A percentile compares a stretch with the other conserved stretches of the same genome.
Evolutionary conservation across 2,797 vertebrate genomes (phyloP).

Genomic region (Gallinago nigripennis): DNA sequence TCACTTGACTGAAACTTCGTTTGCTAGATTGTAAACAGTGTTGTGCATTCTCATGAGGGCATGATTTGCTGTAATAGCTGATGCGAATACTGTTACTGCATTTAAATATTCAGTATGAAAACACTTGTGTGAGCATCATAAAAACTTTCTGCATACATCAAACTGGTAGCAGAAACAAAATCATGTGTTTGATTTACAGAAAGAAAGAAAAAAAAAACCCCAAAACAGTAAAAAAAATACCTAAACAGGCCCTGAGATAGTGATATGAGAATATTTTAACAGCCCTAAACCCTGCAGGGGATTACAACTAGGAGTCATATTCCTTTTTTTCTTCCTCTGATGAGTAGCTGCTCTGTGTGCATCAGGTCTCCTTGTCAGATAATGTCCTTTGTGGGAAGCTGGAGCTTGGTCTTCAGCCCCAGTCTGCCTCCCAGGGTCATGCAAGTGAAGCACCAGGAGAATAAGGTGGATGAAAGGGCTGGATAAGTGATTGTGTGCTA

Average conservation of each 20-base stretch:
- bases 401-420: neutral
- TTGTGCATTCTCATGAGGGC: neutral
- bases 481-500: neutral
- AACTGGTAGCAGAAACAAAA: neutral
- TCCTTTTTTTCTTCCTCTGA: neutral
- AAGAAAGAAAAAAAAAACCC: neutral
- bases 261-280: neutral
- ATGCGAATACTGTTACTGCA: neutral
- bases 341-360: neutral
- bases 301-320: neutral
- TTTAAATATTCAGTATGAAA: neutral
- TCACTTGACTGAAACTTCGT: neutral
- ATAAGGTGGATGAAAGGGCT: neutral
- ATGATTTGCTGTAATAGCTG: neutral
- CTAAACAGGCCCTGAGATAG: neutral
- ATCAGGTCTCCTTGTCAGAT: neutral
- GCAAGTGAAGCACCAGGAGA: fast-evolving
- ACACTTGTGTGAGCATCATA: neutral
- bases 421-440: neutral
- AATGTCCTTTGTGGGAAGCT: neutral
- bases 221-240: neutral
- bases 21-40: neutral
- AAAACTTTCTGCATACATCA: neutral
- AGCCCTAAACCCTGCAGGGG: neutral
- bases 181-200: neutral